Percentiles rank a stretch among this genome's conserved stretches.
Conservation (phyloP, 2,797 vertebrate genomes). For the Cheirogaleus major region DNA sequence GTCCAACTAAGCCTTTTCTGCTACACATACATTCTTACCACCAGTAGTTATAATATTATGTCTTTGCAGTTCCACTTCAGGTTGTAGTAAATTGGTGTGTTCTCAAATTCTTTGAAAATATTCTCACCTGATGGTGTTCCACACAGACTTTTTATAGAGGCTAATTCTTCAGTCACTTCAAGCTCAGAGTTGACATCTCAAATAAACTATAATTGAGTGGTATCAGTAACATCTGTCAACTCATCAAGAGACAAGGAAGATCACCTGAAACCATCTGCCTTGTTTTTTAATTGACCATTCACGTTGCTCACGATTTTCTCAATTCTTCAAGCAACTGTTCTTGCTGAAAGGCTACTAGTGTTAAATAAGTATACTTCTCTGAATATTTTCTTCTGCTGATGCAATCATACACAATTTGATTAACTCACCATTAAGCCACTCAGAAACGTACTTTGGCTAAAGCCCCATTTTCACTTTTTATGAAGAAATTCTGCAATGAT, state of each 20-base stretch:
- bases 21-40: slow-evolving; percentile 26
- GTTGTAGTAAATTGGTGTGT: not conserved
- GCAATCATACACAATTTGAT: slow-evolving; percentile 28
- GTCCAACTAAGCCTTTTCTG: slow-evolving; percentile 11
- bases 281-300: slow-evolving; percentile 28
- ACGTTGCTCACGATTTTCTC: slow-evolving; percentile 18
- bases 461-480: slow-evolving; percentile 42
- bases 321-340: slow-evolving; percentile 13
- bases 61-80: slow-evolving; percentile 35
- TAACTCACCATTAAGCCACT: slow-evolving; percentile 13
- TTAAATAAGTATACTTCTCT: slow-evolving; percentile 36
- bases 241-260: not conserved
- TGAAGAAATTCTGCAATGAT: slow-evolving; percentile 40
- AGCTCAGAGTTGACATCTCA: not conserved
- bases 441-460: slow-evolving; percentile 21
- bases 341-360: slow-evolving; percentile 12
- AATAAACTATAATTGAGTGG: not conserved
- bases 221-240: slow-evolving; percentile 10
- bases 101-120: slow-evolving; percentile 50
- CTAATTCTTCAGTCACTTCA: slow-evolving; percentile 17
- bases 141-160: not conserved
- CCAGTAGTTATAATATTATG: not conserved
- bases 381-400: slow-evolving; percentile 6
- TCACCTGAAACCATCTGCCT: not conserved
- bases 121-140: not conserved